Conservation (phyloP, 2,797 vertebrate genomes). For the Poeciliopsis infans region DNA sequence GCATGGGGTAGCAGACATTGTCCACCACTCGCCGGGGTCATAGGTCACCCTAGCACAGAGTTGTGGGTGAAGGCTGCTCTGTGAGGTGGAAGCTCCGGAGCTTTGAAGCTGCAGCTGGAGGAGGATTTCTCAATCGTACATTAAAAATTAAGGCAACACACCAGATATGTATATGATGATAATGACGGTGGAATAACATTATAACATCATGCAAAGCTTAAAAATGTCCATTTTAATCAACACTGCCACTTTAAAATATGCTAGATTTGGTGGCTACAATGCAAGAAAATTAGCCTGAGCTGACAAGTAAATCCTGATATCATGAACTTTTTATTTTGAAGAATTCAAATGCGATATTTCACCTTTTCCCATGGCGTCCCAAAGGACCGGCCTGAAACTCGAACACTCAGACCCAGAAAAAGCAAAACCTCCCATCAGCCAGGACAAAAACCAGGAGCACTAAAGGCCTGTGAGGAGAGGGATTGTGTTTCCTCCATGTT, state of each 20-base stretch:
- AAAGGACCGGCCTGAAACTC: not conserved
- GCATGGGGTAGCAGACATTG: too few species aligned
- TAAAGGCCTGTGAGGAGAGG: not conserved
- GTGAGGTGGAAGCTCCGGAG: too few species aligned
- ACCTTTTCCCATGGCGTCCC: not conserved
- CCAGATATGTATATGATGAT: too few species aligned
- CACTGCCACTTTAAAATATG: not conserved
- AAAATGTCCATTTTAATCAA: too few species aligned
- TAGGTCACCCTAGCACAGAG: too few species aligned
- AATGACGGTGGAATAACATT: too few species aligned
- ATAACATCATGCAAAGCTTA: too few species aligned
- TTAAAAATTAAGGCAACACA: too few species aligned
- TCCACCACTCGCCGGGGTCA: too few species aligned
- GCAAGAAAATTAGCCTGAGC: not conserved
- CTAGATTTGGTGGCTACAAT: not conserved
- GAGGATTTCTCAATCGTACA: too few species aligned
- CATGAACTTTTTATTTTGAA: not conserved
- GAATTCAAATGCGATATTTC: not conserved
- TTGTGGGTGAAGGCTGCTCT: too few species aligned
- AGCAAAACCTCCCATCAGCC: not conserved
- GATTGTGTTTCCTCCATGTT: slow-evolving; percentile 4
- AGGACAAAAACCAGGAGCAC: not conserved
- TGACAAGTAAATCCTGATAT: not conserved
- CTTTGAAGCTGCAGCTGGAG: too few species aligned
- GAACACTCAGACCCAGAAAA: slow-evolving; percentile 3